These are phyloP conservation scores for Diacarnus erythraeanus DNA, from an alignment of 37 sponge, comb jelly and placozoan species.

Conservation along the genomic window DNA sequence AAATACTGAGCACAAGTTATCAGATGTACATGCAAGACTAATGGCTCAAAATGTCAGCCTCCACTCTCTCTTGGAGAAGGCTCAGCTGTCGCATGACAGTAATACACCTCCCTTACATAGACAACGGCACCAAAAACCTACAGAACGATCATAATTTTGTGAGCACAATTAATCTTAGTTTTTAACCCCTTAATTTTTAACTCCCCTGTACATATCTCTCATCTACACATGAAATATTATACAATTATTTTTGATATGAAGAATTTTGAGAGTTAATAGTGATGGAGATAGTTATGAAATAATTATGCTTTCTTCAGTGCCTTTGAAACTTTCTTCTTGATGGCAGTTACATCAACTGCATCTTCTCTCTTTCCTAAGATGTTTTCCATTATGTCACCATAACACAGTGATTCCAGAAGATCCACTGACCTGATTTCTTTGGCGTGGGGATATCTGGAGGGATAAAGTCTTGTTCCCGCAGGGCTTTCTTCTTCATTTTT, in stretches of 20 bases:
- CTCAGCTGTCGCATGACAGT: conserved; percentile 6
- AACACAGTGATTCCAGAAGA: too few species aligned
- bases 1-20: conserved; percentile 24
- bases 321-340: conserved; percentile 32
- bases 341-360: not conserved
- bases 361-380: too few species aligned
- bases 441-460: conserved; percentile 12
- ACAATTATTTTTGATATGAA: too few species aligned
- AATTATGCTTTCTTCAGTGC: conserved; percentile 16
- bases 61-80: conserved; percentile 51
- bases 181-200: too few species aligned
- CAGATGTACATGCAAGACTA: conserved; percentile 55
- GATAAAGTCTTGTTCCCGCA: conserved; percentile 16
- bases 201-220: too few species aligned
- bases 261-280: too few species aligned
- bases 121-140: not conserved
- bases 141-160: too few species aligned
- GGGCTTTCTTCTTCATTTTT: conserved; percentile 8
- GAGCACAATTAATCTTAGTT: too few species aligned
- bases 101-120: too few species aligned
- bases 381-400: too few species aligned
- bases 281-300: not conserved
- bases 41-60: conserved; percentile 69
- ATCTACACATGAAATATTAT: too few species aligned
- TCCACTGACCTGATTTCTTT: not conserved